Evolutionary conservation across 2,113 vertebrate genomes (phyloP).

Genomic region (Crypturellus undulatus): DNA sequence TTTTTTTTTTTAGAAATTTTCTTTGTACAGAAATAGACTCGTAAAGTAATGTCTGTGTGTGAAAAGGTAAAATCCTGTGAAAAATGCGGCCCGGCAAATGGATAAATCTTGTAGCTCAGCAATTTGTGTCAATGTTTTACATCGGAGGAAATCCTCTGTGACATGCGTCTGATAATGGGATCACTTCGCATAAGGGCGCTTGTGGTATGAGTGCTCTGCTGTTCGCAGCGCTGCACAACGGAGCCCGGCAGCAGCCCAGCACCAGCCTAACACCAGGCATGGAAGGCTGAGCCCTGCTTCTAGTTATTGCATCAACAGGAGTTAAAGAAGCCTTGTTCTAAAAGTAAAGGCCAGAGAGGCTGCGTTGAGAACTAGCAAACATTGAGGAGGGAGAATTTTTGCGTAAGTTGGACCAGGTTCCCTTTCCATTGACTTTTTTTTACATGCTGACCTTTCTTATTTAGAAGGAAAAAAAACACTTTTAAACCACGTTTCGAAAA

Average conservation of each 20-base stretch:
- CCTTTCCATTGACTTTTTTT: constrained; percentile 65
- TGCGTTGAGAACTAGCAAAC: constrained; percentile 52
- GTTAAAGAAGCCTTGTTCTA: constrained; percentile 64
- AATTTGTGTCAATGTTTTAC: constrained; percentile 45
- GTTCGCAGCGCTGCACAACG: neutral
- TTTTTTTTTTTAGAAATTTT: neutral
- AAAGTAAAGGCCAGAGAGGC: constrained; percentile 23
- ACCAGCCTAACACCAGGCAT: neutral
- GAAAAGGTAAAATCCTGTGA: constrained; percentile 25
- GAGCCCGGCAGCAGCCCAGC: neutral
- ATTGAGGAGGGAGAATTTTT: constrained; percentile 59
- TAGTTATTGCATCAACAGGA: constrained; percentile 59
- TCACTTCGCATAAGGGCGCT: constrained; percentile 35
- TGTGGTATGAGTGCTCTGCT: constrained; percentile 13
- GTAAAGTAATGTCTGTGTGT: neutral
- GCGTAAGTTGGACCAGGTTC: constrained; percentile 58
- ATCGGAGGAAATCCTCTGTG: constrained; percentile 60
- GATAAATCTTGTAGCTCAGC: constrained; percentile 37
- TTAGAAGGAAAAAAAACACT: constrained; percentile 38
- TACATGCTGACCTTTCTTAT: constrained; percentile 52
- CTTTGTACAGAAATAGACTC: neutral
- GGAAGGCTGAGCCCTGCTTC: constrained; percentile 28
- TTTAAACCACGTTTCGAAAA: constrained; percentile 30
- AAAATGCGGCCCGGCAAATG: neutral
- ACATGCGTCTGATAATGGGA: constrained; percentile 57